Evolutionary conservation across 2,888 invertebrate genomes (phyloP).

Genomic region (Mycalesis mineus): DNA sequence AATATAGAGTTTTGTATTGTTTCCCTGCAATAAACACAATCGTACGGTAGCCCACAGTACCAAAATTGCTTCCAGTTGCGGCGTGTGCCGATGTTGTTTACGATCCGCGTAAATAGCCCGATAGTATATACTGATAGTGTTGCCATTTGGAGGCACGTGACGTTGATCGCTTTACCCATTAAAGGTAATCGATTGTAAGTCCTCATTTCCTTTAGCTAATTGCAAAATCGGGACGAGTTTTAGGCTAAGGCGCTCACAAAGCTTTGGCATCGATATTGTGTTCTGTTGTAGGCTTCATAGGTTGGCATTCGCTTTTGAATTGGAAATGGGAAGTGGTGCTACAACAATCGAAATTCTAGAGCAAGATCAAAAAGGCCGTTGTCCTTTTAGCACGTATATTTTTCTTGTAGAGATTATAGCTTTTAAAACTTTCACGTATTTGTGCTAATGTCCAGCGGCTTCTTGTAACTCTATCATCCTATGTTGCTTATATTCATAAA

Average conservation of each 20-base stretch:
- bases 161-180: constrained; percentile 13
- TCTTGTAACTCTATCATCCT: too few species aligned
- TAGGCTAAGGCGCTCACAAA: neutral
- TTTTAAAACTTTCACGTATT: too few species aligned
- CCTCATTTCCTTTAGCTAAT: constrained; percentile 12
- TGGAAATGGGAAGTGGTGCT: too few species aligned
- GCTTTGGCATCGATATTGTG: neutral
- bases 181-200: constrained; percentile 11
- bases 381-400: too few species aligned
- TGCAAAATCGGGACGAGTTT: constrained; percentile 1
- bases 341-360: too few species aligned
- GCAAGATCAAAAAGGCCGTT: too few species aligned
- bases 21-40: constrained; percentile 8
- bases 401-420: too few species aligned
- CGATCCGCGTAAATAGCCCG: constrained; percentile 21
- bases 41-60: constrained; percentile 9
- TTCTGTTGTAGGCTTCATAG: neutral
- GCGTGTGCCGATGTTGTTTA: constrained; percentile 20
- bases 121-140: constrained; percentile 13
- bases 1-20: constrained; percentile 9
- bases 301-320: too few species aligned
- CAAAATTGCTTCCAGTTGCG: constrained; percentile 16
- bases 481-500: too few species aligned
- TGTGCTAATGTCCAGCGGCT: too few species aligned
- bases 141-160: constrained; percentile 16